phyloP scores from a whole-genome alignment of 2,797 vertebrate species.

The Anableps anableps region DNA sequence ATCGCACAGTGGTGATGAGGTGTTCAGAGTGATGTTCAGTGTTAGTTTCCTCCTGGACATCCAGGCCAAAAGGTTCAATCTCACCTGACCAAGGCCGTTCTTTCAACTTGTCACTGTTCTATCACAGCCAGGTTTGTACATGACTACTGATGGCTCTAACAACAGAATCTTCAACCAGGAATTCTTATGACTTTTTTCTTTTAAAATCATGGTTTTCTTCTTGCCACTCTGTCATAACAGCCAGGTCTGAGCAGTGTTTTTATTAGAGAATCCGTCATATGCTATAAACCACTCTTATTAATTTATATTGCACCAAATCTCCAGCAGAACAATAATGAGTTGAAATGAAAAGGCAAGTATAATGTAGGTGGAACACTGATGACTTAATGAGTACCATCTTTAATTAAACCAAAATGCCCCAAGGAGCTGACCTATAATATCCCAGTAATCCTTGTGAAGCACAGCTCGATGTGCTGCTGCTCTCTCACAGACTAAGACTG shows the following conservation, averaged over 20 bases:
- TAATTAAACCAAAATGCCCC: slow-evolving; percentile 77
- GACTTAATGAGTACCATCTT: slow-evolving; percentile 76
- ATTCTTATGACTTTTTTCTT: not conserved
- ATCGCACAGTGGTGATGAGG: not conserved
- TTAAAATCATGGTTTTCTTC: not conserved
- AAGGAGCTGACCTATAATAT: slow-evolving; percentile 67
- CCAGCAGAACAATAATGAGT: slow-evolving; percentile 64
- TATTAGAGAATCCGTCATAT: slow-evolving; percentile 61
- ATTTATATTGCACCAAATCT: slow-evolving; percentile 67
- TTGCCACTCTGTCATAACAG: not conserved
- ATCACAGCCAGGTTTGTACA: not conserved
- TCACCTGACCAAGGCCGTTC: not conserved
- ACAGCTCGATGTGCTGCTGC: slow-evolving; percentile 29
- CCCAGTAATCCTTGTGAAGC: slow-evolving; percentile 59
- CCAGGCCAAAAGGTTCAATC: not conserved
- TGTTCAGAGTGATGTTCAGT: not conserved
- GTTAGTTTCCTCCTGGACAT: not conserved
- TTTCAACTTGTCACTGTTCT: not conserved
- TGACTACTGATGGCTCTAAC: not conserved
- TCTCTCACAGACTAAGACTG: slow-evolving; percentile 5
- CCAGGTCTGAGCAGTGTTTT: slow-evolving; percentile 32
- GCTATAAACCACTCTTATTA: slow-evolving; percentile 67
- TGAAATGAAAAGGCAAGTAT: slow-evolving; percentile 66
- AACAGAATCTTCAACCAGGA: not conserved
- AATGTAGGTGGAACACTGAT: slow-evolving; percentile 61